Evolutionary conservation across 1,140 invertebrate species (phyloP), one percentile per base, ranked within the genome.

Genomic region (Pissodes strobi): DNA sequence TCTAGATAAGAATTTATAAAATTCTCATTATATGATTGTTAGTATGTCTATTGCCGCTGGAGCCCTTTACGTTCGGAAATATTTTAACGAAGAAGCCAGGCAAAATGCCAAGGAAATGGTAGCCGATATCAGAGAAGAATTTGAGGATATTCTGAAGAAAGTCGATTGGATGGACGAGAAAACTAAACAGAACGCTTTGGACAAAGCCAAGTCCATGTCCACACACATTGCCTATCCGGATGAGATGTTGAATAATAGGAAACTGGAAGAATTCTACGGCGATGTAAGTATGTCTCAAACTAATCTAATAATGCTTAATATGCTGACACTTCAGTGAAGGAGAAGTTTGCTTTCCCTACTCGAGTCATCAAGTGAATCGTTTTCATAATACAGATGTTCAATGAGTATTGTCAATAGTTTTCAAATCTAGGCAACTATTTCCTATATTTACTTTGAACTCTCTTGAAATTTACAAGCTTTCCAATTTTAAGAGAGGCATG

Each of bases 121-220:
- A 1, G 67, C 76, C 43, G 86, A 84, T 70, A 86, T 92, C 15
- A 78, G 85, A 34, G 71, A 80, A 12, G 84, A 88, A 48, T 82
- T 85, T 39, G 67, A 79, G 9, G 73, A 80, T 39, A 80, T 89
- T 1, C 71, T 92, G 0, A 77, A 84, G 30, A 81, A 84, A 61
- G 83, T 86, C 8, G 82, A 87, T 37, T 91, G 90, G 90, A 86
- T 91, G 82, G 89, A 91, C 68, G 76, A 82, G 4, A 79, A 82
- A 21, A 90, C 90, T 1, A 81, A 80, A 55, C 72, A 70, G 59
- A 80, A 80, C 56, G 86, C 86, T 4, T 58, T 84, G 43, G 78
- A 82, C 0, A 87, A 87, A 73, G 81, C 83, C 5, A 75, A 79
- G 17, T 77, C 79, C 0, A 87, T 88, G 68, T 72, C 76, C 3